Evolutionary conservation across 2,113 vertebrate genomes (phyloP).

Genomic region (Columbina picui): DNA sequence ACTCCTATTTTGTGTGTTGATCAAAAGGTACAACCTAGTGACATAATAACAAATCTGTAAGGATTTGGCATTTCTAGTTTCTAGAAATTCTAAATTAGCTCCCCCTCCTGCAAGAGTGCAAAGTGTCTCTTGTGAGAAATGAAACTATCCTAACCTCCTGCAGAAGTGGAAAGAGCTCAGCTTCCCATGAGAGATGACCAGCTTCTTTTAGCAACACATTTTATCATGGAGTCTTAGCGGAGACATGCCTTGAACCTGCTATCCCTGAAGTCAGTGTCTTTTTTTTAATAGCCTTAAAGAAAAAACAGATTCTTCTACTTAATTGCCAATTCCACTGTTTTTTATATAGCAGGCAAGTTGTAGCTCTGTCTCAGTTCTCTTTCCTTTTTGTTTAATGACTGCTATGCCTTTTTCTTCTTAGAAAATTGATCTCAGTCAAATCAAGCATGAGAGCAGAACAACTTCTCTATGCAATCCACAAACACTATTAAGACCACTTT

Average conservation of each 20-base stretch:
- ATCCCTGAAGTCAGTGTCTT: not conserved
- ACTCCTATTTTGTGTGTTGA: not conserved
- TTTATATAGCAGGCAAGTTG: not conserved
- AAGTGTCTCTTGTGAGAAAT: not conserved
- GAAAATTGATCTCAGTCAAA: not conserved
- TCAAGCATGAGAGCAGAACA: not conserved
- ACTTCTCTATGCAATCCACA: not conserved
- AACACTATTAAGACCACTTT: not conserved
- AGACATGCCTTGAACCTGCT: not conserved
- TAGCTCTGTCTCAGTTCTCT: not conserved
- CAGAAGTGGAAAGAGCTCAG: not conserved
- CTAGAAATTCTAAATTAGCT: not conserved
- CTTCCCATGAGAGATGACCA: not conserved
- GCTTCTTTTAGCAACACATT: not conserved
- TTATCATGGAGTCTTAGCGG: not conserved
- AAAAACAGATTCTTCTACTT: not conserved
- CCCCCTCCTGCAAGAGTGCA: rapidly evolving
- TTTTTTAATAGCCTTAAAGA: not conserved
- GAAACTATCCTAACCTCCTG: not conserved
- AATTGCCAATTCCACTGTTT: not conserved
- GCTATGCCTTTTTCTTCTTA: not conserved
- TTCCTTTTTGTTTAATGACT: not conserved
- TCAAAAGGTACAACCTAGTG: not conserved
- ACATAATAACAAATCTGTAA: not conserved
- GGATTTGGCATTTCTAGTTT: not conserved